Base-by-base conservation (phyloP, 2,113 vertebrate genomes). In the Microtus ochrogaster region DNA sequence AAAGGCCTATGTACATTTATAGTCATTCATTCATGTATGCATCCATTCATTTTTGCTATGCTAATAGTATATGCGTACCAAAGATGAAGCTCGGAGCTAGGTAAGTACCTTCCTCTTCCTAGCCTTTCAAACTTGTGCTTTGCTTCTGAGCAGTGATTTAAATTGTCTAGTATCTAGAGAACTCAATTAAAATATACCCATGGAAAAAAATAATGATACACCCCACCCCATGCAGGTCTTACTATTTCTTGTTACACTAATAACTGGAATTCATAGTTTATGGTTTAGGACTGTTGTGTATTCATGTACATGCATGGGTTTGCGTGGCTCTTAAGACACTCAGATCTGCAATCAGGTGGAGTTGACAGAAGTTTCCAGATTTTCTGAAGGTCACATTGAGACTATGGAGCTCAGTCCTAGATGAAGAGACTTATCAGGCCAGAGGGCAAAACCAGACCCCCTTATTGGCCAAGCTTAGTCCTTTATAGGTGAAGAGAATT, bases 101-200 rank as follows among this genome's bases (percentile, higher is more conserved):
- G 30, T 52, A 73, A 73, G 22, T 17, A 88, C 85, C 52, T 87
- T 16, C 22, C 24, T 28, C 70, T 87, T 26, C 13, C 49, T 39
- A 47, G 21, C 24, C 24, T 58, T n/a, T 61, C 0, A 28, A 41
- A 77, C 16, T 66, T 83, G 2, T 94, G 47, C 33, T 82, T 96
- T 95, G 39, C 24, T 92, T 89, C 68, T 83, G 9, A 89, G 28
- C 91, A 61, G 26, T 52, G 39, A 68, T 86, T 93, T 68, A 87
- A 89, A 76, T 92, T 95, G 26, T 90, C 49, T 79, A 65, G 55
- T 47, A 82, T 90, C 47, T 58, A 81, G 14, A 89, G 44, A 28
- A 95, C 33, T 66, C 81, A 87, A 7, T 74, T 66, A 94, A 94
- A 89, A 83, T 84, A 44, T 33, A 74, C 14, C 36, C 87, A 6